Evolutionary conservation across 2,113 vertebrate genomes (phyloP), one percentile per base, ranked within the genome.

Genomic region (Malurus melanocephalus): DNA sequence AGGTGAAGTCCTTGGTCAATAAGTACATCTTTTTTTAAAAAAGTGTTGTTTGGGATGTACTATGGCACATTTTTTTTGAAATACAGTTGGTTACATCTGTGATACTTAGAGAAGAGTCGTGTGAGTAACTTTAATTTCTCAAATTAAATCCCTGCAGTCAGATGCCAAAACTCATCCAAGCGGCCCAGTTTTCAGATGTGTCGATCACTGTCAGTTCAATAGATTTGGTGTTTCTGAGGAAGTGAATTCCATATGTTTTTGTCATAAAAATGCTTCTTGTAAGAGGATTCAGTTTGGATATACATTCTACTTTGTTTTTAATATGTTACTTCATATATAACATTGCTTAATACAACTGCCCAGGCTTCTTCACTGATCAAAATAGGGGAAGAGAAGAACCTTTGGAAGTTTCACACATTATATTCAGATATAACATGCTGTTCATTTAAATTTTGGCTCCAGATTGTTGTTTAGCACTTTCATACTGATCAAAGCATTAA

Each of bases 371-470:
- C 66, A 42, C 45, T 62, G 51, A 33, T 80, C 68, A 69, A 61
- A 88, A 62, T 5, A 52, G 48, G 40, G 48, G 5, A 82, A 62
- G n/a, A 82, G 49, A 80, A 30, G n/a, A 79, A 85, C 40, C 26
- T 72, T 88, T 76, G 52, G 67, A 73, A 73, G 21, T 42, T 88
- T 88, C 60, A 67, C 12, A 33, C 40, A 14, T 32, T 59, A 16
- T 85, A 75, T 75, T 84, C 42, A 68, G 26, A 84, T 60, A 45
- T 64, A 68, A 52, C 19, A 55, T 62, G 56, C 79, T 55, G 21
- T 56, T 88, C 9, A 28, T 86, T 90, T 85, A 90, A 72, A 81
- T 92, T 92, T 81, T 85, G 55, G 30, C 33, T 88, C 88, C 40
- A 59, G 77, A 48, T 62, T 82, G 33, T 78, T 88, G 32, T 87